Base-by-base conservation (phyloP, 2,113 vertebrate species). In the Euleptes europaea region DNA sequence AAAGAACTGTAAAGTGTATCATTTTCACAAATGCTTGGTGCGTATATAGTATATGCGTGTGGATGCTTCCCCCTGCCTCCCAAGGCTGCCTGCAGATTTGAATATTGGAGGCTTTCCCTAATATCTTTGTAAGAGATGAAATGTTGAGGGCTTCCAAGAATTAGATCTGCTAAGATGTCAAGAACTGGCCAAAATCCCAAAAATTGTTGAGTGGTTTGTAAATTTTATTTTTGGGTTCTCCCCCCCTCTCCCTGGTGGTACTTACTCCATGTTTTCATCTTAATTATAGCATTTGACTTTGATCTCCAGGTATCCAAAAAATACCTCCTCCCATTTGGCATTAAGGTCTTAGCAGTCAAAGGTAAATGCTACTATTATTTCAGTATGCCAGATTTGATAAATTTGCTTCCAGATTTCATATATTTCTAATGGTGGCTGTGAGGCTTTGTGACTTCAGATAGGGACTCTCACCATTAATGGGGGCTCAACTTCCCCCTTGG, bases 1-100 rank as follows among this genome's bases (percentile, higher is more conserved):
- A 11, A 84, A 78, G 42, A 49, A 87, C 35, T 60, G 51, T 87
- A 86, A 90, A 92, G 66, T 89, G 82, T 89, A 87, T 90, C 86
- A 71, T 90, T 90, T 92, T 60, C 81, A 79, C 15, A 31, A 71
- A 54, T 35, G 35, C 42, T 66, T 66, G 33, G 44, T 80, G 69
- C 49, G 23, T 79, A 13, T 54, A 26, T 78, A 47, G 78, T 87
- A 33, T 49, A 49, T 83, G 47, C 47, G 26, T 77, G 40, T 40
- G 40, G 44, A 67, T 80, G 70, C 44, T 54, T 65, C n/a, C n/a
- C 9, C 35, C 35, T 28, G 35, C 15, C 42, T 12, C 54, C 23
- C 47, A 44, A 44, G n/a, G 12, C 79, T 82, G 63, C 38, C 38
- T 66, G 40, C 44, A n/a, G 51, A 51, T 38, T 19, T 51, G 40